Evolutionary conservation across 2,888 invertebrate genomes (phyloP).

Genomic region (Dysmachus trigonus): DNA sequence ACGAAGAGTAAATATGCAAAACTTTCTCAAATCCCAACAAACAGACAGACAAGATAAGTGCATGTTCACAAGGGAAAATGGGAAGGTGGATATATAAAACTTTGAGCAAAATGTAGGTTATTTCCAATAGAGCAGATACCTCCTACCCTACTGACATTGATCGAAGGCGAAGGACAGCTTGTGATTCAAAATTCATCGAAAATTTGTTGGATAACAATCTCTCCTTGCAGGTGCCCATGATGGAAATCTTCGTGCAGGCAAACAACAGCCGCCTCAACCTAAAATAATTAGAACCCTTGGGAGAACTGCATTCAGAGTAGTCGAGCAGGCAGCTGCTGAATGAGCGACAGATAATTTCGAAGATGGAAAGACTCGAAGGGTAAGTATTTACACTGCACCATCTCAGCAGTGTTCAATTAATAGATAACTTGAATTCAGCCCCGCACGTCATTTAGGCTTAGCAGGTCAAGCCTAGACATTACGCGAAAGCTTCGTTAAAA

Average conservation of each 20-base stretch:
- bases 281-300: neutral
- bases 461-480: neutral
- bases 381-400: neutral
- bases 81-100: neutral
- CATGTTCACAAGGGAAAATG: neutral
- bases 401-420: neutral
- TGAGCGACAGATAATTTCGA: neutral
- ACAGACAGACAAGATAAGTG: no score
- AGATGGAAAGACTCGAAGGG: neutral
- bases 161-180: neutral
- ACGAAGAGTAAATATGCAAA: no score
- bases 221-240: neutral
- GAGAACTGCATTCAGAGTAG: neutral
- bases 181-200: neutral
- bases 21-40: no score
- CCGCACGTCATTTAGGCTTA: neutral
- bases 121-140: neutral
- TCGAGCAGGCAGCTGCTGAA: neutral
- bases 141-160: neutral
- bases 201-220: neutral
- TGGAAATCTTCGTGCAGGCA: neutral
- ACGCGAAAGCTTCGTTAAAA: neutral
- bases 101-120: neutral
- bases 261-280: neutral
- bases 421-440: neutral